Evolutionary conservation across 2,797 vertebrate genomes (phyloP), one percentile per base, ranked within the genome.

Genomic region (Petrocephalus schoutedeni): DNA sequence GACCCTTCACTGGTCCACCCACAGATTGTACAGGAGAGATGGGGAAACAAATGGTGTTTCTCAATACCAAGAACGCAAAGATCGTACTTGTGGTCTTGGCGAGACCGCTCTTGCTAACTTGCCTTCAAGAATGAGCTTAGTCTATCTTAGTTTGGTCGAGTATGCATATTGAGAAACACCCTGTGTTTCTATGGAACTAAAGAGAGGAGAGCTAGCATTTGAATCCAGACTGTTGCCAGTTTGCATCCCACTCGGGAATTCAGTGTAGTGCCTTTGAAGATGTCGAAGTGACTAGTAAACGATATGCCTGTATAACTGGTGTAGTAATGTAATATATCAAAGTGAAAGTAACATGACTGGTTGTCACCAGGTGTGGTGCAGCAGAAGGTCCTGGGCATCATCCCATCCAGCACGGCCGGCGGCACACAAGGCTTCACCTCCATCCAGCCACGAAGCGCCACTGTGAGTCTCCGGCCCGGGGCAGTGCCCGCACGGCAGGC

Each of bases 361-460:
- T 74, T 53, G 49, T 93, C 54, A n/a, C 21, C 92, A 98, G 98
- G 97, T 89, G 95, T 97, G 88, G 97, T 97, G 74, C 98, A 99
- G 91, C 98, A 98, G 93, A 99, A 99, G 91, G 97, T 98, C 87
- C 91, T 98, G 93, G 96, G 98, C 89, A 99, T 99, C 93, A 98
- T 99, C 94, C 98, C 98, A 61, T 97, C 98, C 6, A 97, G 96
- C 88, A 96, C 97, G 89, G 96, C 97, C 85, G 95, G 95, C 0
- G 98, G 95, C 91, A 96, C 97, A 56, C 95, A 99, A 90, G 98
- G 98, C 0, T 99, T 97, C 94, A 97, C 97, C 92, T 97, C 98
- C 90, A 97, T 99, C 93, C 98, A 99, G 93, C 96, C 98, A 32
- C 97, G 97, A 54, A 97, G 97, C n/a, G 96, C 97, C 56, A 97